Conservation (phyloP, 2,888 invertebrate species). For the Neoascia interrupta region DNA sequence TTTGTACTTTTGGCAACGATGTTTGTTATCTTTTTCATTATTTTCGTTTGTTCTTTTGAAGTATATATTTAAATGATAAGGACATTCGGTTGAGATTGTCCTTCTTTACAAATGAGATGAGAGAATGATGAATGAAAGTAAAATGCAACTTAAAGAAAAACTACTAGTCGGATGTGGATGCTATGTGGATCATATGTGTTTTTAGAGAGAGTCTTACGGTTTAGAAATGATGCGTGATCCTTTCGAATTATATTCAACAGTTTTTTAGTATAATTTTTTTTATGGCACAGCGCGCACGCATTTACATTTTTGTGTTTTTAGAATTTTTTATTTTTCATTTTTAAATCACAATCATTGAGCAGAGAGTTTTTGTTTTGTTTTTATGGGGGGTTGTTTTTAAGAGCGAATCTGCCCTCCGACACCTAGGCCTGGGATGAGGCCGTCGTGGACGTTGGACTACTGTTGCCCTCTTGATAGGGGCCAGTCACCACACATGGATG, state of each 20-base stretch:
- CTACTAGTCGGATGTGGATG: constrained; percentile 34
- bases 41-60: constrained; percentile 64
- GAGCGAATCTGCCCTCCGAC: constrained; percentile 52
- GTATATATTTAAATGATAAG: constrained; percentile 43
- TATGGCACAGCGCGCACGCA: constrained; percentile 68
- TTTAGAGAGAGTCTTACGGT: constrained; percentile 51
- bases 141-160: constrained; percentile 52
- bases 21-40: constrained; percentile 77
- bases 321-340: constrained; percentile 30
- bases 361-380: constrained; percentile 52
- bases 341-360: constrained; percentile 69
- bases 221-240: constrained; percentile 58
- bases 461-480: constrained; percentile 87
- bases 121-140: constrained; percentile 17
- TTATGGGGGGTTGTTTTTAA: constrained; percentile 8
- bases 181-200: constrained; percentile 47
- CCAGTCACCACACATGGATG: constrained; percentile 92
- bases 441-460: constrained; percentile 79
- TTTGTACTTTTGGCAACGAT: constrained; percentile 80
- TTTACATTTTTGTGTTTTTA: constrained; percentile 68
- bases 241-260: constrained; percentile 64
- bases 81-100: background rate
- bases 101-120: constrained; percentile 33
- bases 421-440: constrained; percentile 72
- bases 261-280: constrained; percentile 14